Percentiles rank a stretch among this genome's conserved stretches.
Evolutionary conservation across 2,797 vertebrate species (phyloP).

Genomic region (Melanotaenia parkinsoni): DNA sequence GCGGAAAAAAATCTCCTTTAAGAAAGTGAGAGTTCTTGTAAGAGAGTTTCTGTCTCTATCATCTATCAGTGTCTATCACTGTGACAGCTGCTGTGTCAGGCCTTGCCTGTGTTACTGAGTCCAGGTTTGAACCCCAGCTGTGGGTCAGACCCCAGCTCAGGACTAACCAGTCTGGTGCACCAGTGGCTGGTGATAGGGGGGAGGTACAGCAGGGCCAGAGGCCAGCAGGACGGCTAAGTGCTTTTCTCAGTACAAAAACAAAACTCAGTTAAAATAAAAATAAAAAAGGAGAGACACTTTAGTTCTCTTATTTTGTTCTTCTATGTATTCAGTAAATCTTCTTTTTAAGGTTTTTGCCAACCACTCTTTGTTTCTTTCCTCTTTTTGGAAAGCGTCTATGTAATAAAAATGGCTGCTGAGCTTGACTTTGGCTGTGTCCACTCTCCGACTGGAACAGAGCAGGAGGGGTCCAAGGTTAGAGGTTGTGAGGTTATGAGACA

Average conservation of each 20-base stretch:
- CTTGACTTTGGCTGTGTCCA: constrained; percentile 85
- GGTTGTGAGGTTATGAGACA: constrained; percentile 93
- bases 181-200: constrained; percentile 90
- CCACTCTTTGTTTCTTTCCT: constrained; percentile 81
- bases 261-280: constrained; percentile 76
- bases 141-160: constrained; percentile 79
- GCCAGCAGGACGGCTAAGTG: constrained; percentile 97
- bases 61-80: constrained; percentile 82
- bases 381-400: constrained; percentile 76
- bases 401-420: constrained; percentile 85
- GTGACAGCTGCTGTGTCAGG: constrained; percentile 82
- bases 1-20: constrained; percentile 81
- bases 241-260: constrained; percentile 88
- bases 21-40: constrained; percentile 81
- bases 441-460: constrained; percentile 86
- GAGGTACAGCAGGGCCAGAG: constrained; percentile 91
- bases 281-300: constrained; percentile 76
- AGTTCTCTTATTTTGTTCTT: constrained; percentile 81
- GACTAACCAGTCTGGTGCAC: constrained; percentile 82
- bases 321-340: constrained; percentile 80
- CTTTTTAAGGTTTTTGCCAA: constrained; percentile 82
- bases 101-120: constrained; percentile 79
- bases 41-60: constrained; percentile 82
- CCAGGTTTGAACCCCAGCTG: constrained; percentile 76
- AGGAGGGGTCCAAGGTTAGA: constrained; percentile 84